Conservation (phyloP, 2,888 invertebrate species). For the Xestia xanthographa region DNA sequence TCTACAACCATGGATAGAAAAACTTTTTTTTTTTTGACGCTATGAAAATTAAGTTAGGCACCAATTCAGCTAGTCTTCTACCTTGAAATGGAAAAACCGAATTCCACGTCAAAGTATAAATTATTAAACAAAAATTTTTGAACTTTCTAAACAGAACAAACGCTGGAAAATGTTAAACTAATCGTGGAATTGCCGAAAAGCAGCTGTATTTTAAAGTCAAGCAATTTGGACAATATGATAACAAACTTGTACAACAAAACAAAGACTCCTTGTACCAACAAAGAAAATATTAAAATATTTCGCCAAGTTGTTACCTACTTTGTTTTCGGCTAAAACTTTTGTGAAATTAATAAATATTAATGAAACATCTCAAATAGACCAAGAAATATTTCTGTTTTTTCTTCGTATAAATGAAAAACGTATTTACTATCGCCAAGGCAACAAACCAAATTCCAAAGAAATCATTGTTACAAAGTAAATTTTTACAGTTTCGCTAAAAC, state of each 20-base stretch:
- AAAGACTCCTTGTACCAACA: conserved; percentile 9
- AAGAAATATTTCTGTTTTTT: not conserved
- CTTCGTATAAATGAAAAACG: conserved; percentile 4
- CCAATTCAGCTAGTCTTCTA: not conserved
- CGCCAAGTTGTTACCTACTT: conserved; percentile 7
- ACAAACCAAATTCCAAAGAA: not conserved
- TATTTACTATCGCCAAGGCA: not conserved
- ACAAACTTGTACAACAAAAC: conserved; percentile 21
- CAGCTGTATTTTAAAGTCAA: conserved; percentile 12
- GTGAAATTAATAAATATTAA: conserved; percentile 21
- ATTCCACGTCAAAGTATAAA: conserved; percentile 2
- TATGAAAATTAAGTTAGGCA: not conserved
- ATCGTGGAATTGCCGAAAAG: conserved; percentile 11
- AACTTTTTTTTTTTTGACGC: not conserved
- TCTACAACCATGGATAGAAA: not conserved
- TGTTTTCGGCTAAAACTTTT: conserved; percentile 8
- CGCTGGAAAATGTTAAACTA: not conserved
- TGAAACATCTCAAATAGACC: not conserved
- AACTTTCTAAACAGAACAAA: conserved; percentile 8
- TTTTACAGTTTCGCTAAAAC: not conserved
- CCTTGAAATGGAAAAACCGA: not conserved
- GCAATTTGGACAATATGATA: conserved; percentile 26
- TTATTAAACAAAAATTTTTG: not conserved
- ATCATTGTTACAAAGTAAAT: not conserved
- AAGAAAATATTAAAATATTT: conserved; percentile 4